Conservation (phyloP, 2,888 invertebrate species). For the Lobophora halterata region DNA sequence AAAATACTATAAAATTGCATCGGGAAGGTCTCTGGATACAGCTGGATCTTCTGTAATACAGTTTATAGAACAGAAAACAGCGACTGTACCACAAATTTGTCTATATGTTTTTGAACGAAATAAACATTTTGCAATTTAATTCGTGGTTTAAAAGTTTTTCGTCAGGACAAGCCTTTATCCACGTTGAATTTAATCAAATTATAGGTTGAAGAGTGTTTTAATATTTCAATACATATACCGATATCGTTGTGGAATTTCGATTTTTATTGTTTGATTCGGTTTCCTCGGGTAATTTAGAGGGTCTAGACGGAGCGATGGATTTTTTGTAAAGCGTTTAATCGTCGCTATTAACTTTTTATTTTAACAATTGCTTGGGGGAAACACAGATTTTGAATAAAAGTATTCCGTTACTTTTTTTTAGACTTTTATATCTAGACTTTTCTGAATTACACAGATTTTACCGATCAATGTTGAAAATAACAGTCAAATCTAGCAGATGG, state of each 20-base stretch:
- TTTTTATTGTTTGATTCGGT: constrained; percentile 74
- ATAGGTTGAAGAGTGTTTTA: constrained; percentile 77
- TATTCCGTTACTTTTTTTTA: too few relatives aligned
- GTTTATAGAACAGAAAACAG: too few relatives aligned
- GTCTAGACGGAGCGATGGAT: constrained; percentile 61
- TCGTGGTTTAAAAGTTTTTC: constrained; percentile 1
- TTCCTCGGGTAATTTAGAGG: constrained; percentile 67
- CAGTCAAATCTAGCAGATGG: too few relatives aligned
- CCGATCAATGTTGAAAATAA: too few relatives aligned
- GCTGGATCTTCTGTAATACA: too few relatives aligned
- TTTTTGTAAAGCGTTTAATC: constrained; percentile 27
- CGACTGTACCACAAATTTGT: too few relatives aligned
- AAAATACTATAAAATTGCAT: too few relatives aligned
- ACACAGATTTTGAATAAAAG: constrained; percentile 14
- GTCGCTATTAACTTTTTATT: constrained; percentile 26
- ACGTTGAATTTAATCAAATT: constrained; percentile 77
- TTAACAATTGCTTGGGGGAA: constrained; percentile 20
- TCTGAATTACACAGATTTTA: too few relatives aligned
- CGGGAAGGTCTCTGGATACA: too few relatives aligned
- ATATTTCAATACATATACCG: constrained; percentile 76
- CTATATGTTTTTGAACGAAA: too few relatives aligned
- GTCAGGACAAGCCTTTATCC: constrained; percentile 41
- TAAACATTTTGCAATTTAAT: not conserved
- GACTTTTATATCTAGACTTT: too few relatives aligned
- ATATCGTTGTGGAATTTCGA: constrained; percentile 75